Evolutionary conservation across 2,797 vertebrate genomes (phyloP), one percentile per base, ranked within the genome.

Genomic region (Decapterus maruadsi): DNA sequence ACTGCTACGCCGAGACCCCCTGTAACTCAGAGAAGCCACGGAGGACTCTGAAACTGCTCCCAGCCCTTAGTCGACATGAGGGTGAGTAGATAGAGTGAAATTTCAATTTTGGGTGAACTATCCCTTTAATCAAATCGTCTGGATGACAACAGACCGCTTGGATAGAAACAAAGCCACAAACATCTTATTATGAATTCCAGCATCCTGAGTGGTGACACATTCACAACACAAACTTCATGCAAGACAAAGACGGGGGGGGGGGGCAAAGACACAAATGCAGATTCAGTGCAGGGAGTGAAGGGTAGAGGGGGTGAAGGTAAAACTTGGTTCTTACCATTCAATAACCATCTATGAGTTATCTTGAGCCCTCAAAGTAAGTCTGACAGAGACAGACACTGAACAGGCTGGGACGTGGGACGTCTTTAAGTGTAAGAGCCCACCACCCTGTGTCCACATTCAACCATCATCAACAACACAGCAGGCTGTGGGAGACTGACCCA

Each of bases 241-340:
- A 92, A 75, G 51, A 72, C 50, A 68, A 55, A 54, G 20, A 77
- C 6, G 19, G 40, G 16, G 6, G 14, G 3, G 4, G 12, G 56
- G 19, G 38, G 59, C n/a, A 6, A 16, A 46, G 42, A 26, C 26
- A 40, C 55, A 55, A 29, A 58, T 29, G 70, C 0, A 12, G 82
- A 80, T 64, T 55, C 8, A 14, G 42, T 42, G 40, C 10, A 11
- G 40, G 40, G 19, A 46, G 64, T 83, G 76, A 55, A 54, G 66
- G 80, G 68, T 19, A 55, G 64, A 59, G 53, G 58, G 67, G 78
- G 72, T 62, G 50, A 82, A 66, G 80, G 62, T 59, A 80, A 88
- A 88, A 88, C 69, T 75, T 22, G 68, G 82, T 81, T 87, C 90
- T 93, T 93, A 94, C 91, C 94, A 94, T 93, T 84, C 67, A 68